Base-by-base conservation (phyloP, 2,797 vertebrate genomes). In the Gastrophryne carolinensis region DNA sequence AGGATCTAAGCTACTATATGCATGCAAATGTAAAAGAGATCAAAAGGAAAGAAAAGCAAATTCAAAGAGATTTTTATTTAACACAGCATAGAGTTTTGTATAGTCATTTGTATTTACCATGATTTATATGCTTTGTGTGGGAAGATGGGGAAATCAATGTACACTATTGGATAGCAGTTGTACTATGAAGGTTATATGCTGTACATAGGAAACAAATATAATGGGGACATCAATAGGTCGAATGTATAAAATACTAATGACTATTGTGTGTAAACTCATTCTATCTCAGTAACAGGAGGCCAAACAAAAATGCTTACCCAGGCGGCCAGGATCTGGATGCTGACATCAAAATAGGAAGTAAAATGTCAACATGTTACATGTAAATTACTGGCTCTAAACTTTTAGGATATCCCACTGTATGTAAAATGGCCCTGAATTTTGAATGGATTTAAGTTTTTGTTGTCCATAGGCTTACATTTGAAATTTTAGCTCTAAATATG, bases 311-410 rank as follows among this genome's bases (percentile, higher is more conserved):
- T 44, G 24, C 37, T 71, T 89, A 91, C 90, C 89, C 88, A 87
- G 17, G 87, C 81, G 84, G 81, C 88, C 85, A 90, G 86, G 83
- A 73, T 89, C 87, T 88, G 89, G 83, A 87, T 86, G 87, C 84
- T 80, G 84, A 90, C 82, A 84, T 87, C 79, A 79, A 89, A 90
- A 90, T 86, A 89, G 86, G 65, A 68, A 39, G 21, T 54, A 34
- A 90, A 83, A 89, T 88, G 84, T 86, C 82, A 86, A 88, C 84
- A 52, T 17, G 17, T 19, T 57, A 17, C 32, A 34, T 47, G 49
- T 39, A 75, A 63, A 79, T 78, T 84, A 98, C 97, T 95, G 98
- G 96, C 83, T 95, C 98, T n/a, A n/a, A n/a, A n/a, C n/a, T n/a
- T n/a, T n/a, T n/a, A n/a, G n/a, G n/a, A n/a, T n/a, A n/a, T n/a